These are phyloP conservation scores for Pedetes capensis DNA, from an alignment of 2,113 vertebrate species.

Conservation along the genomic window DNA sequence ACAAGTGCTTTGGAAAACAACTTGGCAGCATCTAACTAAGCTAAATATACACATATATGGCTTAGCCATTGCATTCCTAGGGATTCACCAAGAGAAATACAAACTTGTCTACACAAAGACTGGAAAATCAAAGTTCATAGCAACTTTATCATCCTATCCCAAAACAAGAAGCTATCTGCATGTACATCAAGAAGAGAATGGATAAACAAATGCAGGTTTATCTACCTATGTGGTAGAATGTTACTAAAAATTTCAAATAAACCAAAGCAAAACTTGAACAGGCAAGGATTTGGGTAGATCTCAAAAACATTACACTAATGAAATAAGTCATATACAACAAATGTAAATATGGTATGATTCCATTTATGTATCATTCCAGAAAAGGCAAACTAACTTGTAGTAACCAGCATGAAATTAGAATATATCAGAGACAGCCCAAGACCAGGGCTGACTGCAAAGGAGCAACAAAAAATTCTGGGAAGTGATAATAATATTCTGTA, in stretches of 20 bases:
- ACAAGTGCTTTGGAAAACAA: not conserved
- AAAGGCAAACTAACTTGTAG: not conserved
- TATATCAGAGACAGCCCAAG: not conserved
- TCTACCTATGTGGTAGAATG: not conserved
- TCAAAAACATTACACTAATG: not conserved
- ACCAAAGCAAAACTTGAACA: not conserved
- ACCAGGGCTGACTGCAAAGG: not conserved
- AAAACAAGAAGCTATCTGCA: not conserved
- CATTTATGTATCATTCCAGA: not conserved
- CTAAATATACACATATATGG: not conserved
- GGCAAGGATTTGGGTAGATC: not conserved
- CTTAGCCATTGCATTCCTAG: too few relatives aligned
- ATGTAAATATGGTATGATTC: not conserved
- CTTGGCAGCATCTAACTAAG: not conserved
- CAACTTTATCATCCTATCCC: not conserved
- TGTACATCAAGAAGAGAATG: not conserved
- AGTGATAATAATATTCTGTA: not conserved
- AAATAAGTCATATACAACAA: not conserved
- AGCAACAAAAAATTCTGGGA: not conserved
- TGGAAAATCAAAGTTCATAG: not conserved
- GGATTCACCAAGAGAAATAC: not conserved
- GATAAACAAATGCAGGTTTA: not conserved
- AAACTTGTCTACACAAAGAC: not conserved
- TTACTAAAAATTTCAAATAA: not conserved
- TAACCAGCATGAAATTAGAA: too few relatives aligned